Percentiles rank a stretch among this genome's conserved stretches.
phyloP scores from a whole-genome alignment of 2,888 invertebrate species.

The Xylota segnis region DNA sequence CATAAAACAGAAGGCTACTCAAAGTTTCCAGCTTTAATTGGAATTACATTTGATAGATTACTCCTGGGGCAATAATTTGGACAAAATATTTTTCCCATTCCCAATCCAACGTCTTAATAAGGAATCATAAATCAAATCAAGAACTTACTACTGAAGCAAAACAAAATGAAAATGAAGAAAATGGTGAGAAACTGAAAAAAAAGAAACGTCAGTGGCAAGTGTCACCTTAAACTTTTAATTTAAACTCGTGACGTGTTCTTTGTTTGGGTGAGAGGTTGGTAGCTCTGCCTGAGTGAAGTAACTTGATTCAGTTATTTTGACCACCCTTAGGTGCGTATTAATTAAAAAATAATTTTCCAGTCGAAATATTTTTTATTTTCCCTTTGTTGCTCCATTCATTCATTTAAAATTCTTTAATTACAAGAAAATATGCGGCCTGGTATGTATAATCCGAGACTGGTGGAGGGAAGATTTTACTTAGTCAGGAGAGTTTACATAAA shows the following conservation, averaged over 20 bases:
- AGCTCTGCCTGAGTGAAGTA: background rate
- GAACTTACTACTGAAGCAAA: slow-evolving; percentile 44
- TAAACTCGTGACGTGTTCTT: slow-evolving; percentile 60
- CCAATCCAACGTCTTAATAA: slow-evolving; percentile 63
- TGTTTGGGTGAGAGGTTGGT: slow-evolving; percentile 12
- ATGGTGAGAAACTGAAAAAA: slow-evolving; percentile 24
- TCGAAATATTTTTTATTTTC: slow-evolving; percentile 19
- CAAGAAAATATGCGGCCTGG: background rate
- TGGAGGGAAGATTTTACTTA: background rate
- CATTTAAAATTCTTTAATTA: slow-evolving; percentile 26
- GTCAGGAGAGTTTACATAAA: background rate
- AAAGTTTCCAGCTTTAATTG: slow-evolving; percentile 45
- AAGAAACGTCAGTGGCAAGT: slow-evolving; percentile 69
- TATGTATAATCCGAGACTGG: background rate
- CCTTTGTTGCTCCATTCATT: background rate
- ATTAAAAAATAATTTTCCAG: slow-evolving; percentile 71
- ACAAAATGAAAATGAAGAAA: slow-evolving; percentile 38
- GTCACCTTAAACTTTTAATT: slow-evolving; percentile 76
- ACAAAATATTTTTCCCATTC: slow-evolving; percentile 37
- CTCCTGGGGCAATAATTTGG: slow-evolving; percentile 47
- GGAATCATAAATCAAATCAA: slow-evolving; percentile 70
- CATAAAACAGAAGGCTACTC: slow-evolving; percentile 11
- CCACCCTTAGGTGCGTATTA: slow-evolving; percentile 67
- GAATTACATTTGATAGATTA: slow-evolving; percentile 69
- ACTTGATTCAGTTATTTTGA: slow-evolving; percentile 64